phyloP scores from a whole-genome alignment of 1,140 invertebrate genomes.

The Drosophila parvula region DNA sequence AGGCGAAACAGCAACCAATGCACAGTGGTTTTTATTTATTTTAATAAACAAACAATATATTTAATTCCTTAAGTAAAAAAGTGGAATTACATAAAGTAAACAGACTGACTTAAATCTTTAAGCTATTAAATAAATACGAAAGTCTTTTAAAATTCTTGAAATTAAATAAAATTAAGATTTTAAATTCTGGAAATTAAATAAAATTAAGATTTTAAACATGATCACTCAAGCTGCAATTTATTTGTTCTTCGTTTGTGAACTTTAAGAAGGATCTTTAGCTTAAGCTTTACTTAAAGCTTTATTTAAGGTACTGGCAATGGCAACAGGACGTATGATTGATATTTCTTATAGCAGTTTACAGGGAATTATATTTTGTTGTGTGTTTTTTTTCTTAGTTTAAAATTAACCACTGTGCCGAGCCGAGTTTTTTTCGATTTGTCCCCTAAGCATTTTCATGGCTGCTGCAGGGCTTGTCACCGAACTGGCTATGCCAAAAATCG shows the following conservation, averaged over 20 bases:
- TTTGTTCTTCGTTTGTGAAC: background rate
- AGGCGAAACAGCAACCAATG: conserved; percentile 1
- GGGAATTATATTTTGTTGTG: background rate
- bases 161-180: background rate
- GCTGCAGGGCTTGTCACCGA: conserved; percentile 49
- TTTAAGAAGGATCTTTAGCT: no score
- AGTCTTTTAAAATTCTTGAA: background rate
- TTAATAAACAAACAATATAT: background rate
- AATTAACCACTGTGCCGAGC: conserved; percentile 14
- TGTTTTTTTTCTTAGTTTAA: background rate
- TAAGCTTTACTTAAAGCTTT: no score
- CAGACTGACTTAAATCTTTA: background rate
- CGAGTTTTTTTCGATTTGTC: conserved; percentile 27
- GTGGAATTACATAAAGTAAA: background rate
- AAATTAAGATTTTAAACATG: background rate
- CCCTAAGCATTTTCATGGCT: conserved; percentile 49
- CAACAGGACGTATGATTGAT: background rate
- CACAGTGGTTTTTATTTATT: conserved; percentile 6
- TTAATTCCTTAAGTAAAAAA: background rate
- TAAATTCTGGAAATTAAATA: background rate
- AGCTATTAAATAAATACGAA: background rate
- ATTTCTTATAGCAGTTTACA: background rate
- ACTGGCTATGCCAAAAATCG: conserved; percentile 67
- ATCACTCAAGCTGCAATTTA: no score
- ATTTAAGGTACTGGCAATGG: background rate